Evolutionary conservation across 2,888 invertebrate species (phyloP).

Genomic region (Nebria salina): DNA sequence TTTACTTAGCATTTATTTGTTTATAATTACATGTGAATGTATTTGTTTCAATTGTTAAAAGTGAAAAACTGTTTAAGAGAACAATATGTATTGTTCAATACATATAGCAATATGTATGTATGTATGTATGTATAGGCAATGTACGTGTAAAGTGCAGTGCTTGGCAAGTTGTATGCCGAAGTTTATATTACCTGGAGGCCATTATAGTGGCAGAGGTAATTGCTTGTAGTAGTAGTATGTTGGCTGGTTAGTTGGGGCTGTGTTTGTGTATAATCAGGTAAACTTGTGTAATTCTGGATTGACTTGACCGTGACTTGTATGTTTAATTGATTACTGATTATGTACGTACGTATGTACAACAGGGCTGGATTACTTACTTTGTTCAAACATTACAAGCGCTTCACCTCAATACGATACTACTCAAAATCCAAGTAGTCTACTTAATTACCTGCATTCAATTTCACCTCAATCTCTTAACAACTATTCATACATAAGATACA

Average conservation of each 20-base stretch:
- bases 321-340: not conserved
- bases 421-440: too few species aligned
- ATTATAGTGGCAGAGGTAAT: not conserved
- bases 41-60: too few species aligned
- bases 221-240: not conserved
- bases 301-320: conserved; percentile 1
- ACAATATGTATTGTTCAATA: not conserved
- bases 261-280: not conserved
- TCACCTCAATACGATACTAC: too few species aligned
- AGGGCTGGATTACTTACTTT: not conserved
- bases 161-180: not conserved
- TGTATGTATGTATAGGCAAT: not conserved
- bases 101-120: not conserved
- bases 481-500: too few species aligned
- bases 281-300: not conserved
- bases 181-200: not conserved
- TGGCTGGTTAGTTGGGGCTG: not conserved
- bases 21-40: too few species aligned
- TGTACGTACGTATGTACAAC: not conserved
- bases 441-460: too few species aligned
- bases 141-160: not conserved
- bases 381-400: not conserved
- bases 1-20: not conserved
- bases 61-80: not conserved
- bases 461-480: too few species aligned